Conservation (phyloP, 2,888 invertebrate genomes). For the Hypselothyrea guttata region DNA sequence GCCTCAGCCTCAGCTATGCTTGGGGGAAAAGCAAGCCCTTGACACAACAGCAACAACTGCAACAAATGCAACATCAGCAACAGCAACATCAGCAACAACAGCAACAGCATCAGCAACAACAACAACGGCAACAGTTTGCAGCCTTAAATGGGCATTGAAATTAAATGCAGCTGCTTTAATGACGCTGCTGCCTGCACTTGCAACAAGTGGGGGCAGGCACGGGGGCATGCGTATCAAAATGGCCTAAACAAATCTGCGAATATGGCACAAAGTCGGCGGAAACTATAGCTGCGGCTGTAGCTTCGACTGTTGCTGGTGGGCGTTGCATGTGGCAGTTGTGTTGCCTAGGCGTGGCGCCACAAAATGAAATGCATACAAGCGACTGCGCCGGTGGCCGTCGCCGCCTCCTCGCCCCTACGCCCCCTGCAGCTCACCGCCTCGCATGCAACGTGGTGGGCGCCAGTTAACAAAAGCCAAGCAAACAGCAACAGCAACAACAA, state of each 20-base stretch:
- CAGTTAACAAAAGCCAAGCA: constrained; percentile 52
- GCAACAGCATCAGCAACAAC: constrained; percentile 8
- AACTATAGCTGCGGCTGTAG: constrained; percentile 23
- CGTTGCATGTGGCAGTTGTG: constrained; percentile 19
- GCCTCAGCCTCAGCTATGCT: constrained; percentile 32
- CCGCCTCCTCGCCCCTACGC: too few species aligned
- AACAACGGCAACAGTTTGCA: constrained; percentile 33
- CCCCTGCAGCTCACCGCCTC: too few species aligned
- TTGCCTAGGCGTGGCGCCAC: constrained; percentile 65
- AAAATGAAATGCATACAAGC: constrained; percentile 55
- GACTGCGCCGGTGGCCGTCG: constrained; percentile 67
- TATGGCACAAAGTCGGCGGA: constrained; percentile 53
- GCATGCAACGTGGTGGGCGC: constrained; percentile 66
- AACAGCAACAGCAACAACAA: constrained; percentile 4
- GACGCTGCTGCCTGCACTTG: constrained; percentile 54
- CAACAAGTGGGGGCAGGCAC: neutral
- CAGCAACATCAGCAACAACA: constrained; percentile 15
- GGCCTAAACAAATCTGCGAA: constrained; percentile 67
- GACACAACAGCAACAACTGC: constrained; percentile 42
- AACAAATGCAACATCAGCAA: too few species aligned
- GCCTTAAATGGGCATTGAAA: constrained; percentile 75
- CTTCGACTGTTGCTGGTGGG: constrained; percentile 9
- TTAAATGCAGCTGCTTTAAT: constrained; percentile 75
- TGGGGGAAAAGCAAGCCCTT: constrained; percentile 67
- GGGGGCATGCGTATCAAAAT: constrained; percentile 45